phyloP scores from a whole-genome alignment of 2,113 vertebrate species.

The Gobius niger region DNA sequence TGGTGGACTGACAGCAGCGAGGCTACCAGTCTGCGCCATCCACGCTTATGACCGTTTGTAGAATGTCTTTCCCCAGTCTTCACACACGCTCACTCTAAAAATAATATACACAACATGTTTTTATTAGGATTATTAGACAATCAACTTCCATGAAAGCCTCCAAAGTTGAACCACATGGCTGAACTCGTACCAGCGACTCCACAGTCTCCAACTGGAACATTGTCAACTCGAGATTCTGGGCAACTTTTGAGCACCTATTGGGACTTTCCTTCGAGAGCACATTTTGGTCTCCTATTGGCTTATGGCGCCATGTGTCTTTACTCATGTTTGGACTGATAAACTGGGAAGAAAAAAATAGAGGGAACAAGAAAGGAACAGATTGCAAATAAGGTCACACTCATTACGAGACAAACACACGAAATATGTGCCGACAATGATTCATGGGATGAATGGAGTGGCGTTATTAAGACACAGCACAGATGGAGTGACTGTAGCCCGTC shows the following conservation, averaged over 20 bases:
- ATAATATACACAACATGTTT: no score
- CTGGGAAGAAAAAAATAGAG: neutral
- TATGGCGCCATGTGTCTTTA: constrained; percentile 18
- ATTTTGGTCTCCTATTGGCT: constrained; percentile 5
- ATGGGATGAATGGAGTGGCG: constrained; percentile 30
- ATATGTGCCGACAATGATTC: constrained; percentile 21
- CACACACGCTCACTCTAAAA: no score
- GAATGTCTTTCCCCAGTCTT: no score
- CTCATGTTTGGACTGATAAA: neutral
- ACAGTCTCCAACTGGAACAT: constrained; percentile 21
- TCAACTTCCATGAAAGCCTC: neutral
- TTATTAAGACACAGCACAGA: constrained; percentile 60
- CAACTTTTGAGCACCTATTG: constrained; percentile 24
- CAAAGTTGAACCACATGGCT: neutral
- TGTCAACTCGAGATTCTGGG: constrained; percentile 4
- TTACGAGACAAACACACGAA: constrained; percentile 19
- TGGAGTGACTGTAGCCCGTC: constrained; percentile 50
- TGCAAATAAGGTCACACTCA: constrained; percentile 41
- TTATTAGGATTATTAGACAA: no score
- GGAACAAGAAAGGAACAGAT: constrained; percentile 22
- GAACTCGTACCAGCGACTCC: constrained; percentile 4
- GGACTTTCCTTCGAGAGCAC: constrained; percentile 1
- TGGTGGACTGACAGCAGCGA: no score
- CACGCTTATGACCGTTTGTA: no score
- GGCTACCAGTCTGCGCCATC: no score